Evolutionary conservation across 1,140 invertebrate genomes (phyloP).

Genomic region (Macrocentrus cingulum): DNA sequence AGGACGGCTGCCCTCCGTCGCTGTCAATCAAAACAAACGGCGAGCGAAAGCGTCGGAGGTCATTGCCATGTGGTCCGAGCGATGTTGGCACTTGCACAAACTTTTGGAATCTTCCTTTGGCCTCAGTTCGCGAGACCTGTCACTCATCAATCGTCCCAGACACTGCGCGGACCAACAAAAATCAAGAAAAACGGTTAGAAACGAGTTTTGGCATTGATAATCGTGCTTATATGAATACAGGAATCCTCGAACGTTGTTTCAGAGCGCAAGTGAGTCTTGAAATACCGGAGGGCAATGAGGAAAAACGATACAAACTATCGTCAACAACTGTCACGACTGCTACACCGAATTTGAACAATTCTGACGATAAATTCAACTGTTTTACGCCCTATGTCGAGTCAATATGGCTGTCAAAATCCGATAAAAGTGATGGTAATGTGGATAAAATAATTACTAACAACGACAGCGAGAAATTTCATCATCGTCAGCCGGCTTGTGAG

Average conservation of each 20-base stretch:
- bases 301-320: conserved; percentile 51
- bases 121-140: conserved; percentile 27
- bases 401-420: neutral
- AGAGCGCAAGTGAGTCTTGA: conserved; percentile 48
- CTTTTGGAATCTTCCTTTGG: conserved; percentile 35
- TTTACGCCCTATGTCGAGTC: conserved; percentile 22
- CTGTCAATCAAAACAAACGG: conserved; percentile 44
- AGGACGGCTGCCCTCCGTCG: conserved; percentile 51
- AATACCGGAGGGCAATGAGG: conserved; percentile 40
- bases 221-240: conserved; percentile 26
- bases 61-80: conserved; percentile 49
- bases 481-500: conserved; percentile 18
- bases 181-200: conserved; percentile 19
- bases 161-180: conserved; percentile 20
- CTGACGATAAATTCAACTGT: conserved; percentile 14
- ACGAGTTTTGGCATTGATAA: conserved; percentile 3
- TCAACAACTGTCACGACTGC: conserved; percentile 23
- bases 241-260: conserved; percentile 46
- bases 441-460: neutral
- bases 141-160: neutral
- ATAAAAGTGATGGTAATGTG: neutral
- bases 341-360: neutral
- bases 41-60: conserved; percentile 53
- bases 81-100: conserved; percentile 19
- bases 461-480: neutral